Evolutionary conservation across 2,113 vertebrate genomes (phyloP), one percentile per base, ranked within the genome.

Genomic region (Cathartes aura): DNA sequence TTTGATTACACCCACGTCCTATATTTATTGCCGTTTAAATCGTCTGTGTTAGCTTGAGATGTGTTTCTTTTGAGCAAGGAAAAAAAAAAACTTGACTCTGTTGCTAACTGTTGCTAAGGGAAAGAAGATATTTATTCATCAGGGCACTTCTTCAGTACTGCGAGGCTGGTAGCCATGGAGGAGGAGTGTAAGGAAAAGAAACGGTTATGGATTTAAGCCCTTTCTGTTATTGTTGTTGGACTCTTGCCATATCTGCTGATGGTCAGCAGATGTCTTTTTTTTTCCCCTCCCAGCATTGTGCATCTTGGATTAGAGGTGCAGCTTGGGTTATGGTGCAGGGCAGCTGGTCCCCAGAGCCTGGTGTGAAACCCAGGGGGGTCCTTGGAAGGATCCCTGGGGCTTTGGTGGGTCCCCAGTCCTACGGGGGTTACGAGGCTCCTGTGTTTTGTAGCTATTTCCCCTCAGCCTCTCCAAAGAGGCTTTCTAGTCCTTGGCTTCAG

Each of bases 1-100:
- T 96, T 97, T 97, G 96, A 98, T 98, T 89, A 97, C 95, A 93
- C 98, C 97, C 96, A 97, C 95, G 15, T 82, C 90, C 95, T 96
- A 78, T 98, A 97, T 98, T 97, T 97, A 97, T 97, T 98, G 97
- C 96, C 43, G 30, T 97, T 98, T 97, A 98, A 98, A 97, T 98
- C 66, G 60, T 93, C 94, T 93, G 62, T 97, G 96, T 97, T 97
- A 96, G 96, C 93, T 95, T 86, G 80, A 95, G 95, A 94, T 96
- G 85, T 81, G 48, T 93, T 93, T 86, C 96, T 95, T 93, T 68
- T 45, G 58, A 95, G 76, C 89, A 82, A 97, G 84, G 78, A 20
- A 52, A 73, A 75, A 74, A 55, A 72, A 71, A n/a, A 21, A 58
- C 76, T 88, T 73, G 81, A 87, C 86, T 98, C 89, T 96, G 95